These are phyloP conservation scores for Cheilosia impressa DNA, from an alignment of 2,888 invertebrate genomes.

Conservation along the genomic window DNA sequence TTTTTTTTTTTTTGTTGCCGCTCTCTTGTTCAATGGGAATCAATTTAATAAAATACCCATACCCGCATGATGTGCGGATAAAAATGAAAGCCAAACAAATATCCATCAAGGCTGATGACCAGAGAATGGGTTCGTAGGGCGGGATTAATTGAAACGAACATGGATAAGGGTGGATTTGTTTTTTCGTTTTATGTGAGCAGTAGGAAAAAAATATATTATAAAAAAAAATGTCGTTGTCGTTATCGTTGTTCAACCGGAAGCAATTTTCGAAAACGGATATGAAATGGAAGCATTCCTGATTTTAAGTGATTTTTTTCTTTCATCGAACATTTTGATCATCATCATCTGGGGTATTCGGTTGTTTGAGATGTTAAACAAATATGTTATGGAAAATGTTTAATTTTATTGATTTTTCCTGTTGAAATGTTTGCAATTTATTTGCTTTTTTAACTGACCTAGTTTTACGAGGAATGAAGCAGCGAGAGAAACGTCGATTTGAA, in stretches of 20 bases:
- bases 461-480: background rate
- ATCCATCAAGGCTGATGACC: slow-evolving; percentile 39
- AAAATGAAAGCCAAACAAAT: slow-evolving; percentile 52
- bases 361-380: slow-evolving; percentile 48
- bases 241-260: slow-evolving; percentile 63
- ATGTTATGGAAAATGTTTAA: slow-evolving; percentile 18
- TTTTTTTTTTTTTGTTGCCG: background rate
- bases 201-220: slow-evolving; percentile 16
- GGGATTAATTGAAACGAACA: slow-evolving; percentile 68
- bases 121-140: slow-evolving; percentile 12
- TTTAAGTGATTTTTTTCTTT: slow-evolving; percentile 33
- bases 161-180: slow-evolving; percentile 7
- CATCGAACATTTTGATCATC: slow-evolving; percentile 23
- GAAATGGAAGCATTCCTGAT: slow-evolving; percentile 60
- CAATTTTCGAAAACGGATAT: slow-evolving; percentile 70
- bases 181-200: slow-evolving; percentile 33
- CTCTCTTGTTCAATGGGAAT: slow-evolving; percentile 54
- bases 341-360: slow-evolving; percentile 33
- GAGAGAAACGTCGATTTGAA: too few relatives aligned
- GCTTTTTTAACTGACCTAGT: slow-evolving; percentile 16
- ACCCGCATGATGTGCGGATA: slow-evolving; percentile 16
- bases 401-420: slow-evolving; percentile 28
- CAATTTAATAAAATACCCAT: slow-evolving; percentile 64
- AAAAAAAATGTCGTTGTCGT: slow-evolving; percentile 38
- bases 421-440: background rate